Evolutionary conservation across 1,140 invertebrate genomes (phyloP).

Genomic region (Diplogasteroides magnus): DNA sequence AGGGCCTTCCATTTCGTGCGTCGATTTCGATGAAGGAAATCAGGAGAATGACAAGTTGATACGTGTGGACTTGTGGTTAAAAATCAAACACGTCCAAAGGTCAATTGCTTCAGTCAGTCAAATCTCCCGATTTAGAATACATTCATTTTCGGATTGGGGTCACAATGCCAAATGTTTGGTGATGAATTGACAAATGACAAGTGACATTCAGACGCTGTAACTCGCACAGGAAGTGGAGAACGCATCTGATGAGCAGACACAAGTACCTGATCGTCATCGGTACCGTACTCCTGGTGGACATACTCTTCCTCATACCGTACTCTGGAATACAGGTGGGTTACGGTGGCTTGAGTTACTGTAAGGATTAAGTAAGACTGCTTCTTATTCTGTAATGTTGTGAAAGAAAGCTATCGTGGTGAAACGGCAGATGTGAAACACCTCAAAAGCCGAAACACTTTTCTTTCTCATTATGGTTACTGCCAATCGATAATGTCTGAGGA

Average conservation of each 20-base stretch:
- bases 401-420: too few relatives aligned
- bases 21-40: too few relatives aligned
- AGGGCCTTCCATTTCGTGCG: too few relatives aligned
- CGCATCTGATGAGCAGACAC: constrained; percentile 53
- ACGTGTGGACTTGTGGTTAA: too few relatives aligned
- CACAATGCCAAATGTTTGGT: too few relatives aligned
- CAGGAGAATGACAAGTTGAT: too few relatives aligned
- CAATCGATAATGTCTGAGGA: background rate
- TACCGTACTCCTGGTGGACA: constrained; percentile 51
- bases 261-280: constrained; percentile 55
- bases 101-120: too few relatives aligned
- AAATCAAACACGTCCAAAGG: too few relatives aligned
- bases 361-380: background rate
- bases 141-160: background rate
- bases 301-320: constrained; percentile 54
- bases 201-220: constrained; percentile 40
- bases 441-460: too few relatives aligned
- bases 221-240: constrained; percentile 34
- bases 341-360: background rate
- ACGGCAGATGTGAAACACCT: background rate
- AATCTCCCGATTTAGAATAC: constrained; percentile 1
- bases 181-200: too few relatives aligned
- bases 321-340: constrained; percentile 43
- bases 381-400: too few relatives aligned
- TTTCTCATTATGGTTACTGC: background rate